Evolutionary conservation across 2,888 invertebrate genomes (phyloP), one percentile per base, ranked within the genome.

Genomic region (Clunio marinus): DNA sequence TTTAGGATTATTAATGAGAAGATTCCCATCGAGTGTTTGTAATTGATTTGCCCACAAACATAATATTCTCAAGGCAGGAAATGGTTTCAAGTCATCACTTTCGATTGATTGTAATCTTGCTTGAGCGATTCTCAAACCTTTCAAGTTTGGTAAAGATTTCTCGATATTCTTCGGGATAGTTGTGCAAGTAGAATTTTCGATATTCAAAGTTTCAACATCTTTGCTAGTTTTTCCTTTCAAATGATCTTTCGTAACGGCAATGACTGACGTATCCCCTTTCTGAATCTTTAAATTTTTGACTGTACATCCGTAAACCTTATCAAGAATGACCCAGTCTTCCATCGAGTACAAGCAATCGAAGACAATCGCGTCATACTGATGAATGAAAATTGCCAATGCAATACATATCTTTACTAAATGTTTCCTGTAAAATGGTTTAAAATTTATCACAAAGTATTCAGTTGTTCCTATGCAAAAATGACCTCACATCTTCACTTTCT

Each of bases 71-170:
- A 58, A 27, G 8, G 22, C 2, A 5, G 58, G 58, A 24, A 27
- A 58, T 17, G 25, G 27, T n/a, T 58, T 25, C 2, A 58, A 13
- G n/a, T 58, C 58, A 24, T 58, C 58, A 24, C 58, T 51, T 51
- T 13, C 51, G n/a, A 51, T 51, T 22, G 51, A 20, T 17, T 8
- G 7, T 8, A 51, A 22, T n/a, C 22, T 22, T 4, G 51, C 17
- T 51, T 22, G 17, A 7, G 51, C 51, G 7, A 51, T 13, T 17
- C 51, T 17, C 7, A 51, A 8, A 7, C 13, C 51, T 22, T 22
- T 51, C 2, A 51, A 13, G 17, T 22, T 51, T 2, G 51, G 51
- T 4, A 51, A 51, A 17, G 20, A 51, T 22, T 51, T 51, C 3
- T 4, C 51, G 51, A 51, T 51, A 13, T 51, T 51, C 17, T 51